Evolutionary conservation across 2,797 vertebrate genomes (phyloP), one percentile per base, ranked within the genome.

Genomic region (Tachyglossus aculeatus): DNA sequence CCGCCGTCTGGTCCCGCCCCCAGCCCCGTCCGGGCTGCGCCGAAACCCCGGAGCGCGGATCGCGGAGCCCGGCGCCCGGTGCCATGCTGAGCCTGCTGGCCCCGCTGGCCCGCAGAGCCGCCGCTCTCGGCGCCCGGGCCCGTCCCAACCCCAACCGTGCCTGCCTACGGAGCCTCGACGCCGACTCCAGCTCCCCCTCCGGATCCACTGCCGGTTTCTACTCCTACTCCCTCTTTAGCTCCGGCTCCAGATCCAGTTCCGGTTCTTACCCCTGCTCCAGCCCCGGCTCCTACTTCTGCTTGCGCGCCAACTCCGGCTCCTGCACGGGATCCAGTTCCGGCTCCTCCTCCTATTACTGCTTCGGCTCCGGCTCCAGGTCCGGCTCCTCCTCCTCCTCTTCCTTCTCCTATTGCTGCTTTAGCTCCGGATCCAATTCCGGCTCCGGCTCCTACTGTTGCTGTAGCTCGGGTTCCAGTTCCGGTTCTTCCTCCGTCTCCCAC

Each of bases 321-420:
- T n/a, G 18, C 21, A n/a, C n/a, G n/a, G 41, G 21, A 47, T 7
- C 2, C 2, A 22, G 25, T 16, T 3, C 66, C 32, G 18, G 43
- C 45, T n/a, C 2, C 1, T 22, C 2, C 1, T 0, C 0, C 24
- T 50, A n/a, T n/a, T n/a, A n/a, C n/a, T n/a, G 5, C 15, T 15
- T 45, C 45, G 27, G n/a, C 9, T 8, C 6, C 10, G 16, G 45
- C 45, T 16, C 25, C n/a, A 24, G 15, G 5, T 19, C 18, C 9
- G 16, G 1, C 7, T 16, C 18, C 7, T 9, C 45, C 18, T 48
- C 2, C n/a, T n/a, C n/a, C n/a, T n/a, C n/a, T n/a, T n/a, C n/a
- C n/a, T n/a, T n/a, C n/a, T n/a, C n/a, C n/a, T n/a, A n/a, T n/a
- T n/a, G n/a, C n/a, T n/a, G n/a, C n/a, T n/a, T n/a, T n/a, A n/a